Base-by-base conservation (phyloP, 2,113 vertebrate genomes). In the Isurus oxyrinchus region DNA sequence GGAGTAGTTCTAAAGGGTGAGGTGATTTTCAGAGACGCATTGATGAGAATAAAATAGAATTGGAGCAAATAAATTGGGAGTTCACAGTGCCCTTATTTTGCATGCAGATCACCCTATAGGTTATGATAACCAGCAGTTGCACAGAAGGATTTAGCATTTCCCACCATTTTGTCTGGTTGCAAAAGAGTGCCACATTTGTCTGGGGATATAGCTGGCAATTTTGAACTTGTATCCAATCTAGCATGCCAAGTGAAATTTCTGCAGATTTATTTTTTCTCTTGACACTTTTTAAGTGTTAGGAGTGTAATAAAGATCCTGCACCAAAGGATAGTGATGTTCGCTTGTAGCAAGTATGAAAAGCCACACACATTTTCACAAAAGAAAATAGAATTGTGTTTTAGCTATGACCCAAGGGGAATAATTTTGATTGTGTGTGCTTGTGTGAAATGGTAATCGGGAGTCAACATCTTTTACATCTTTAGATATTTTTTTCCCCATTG, bases 1-100 rank as follows among this genome's bases (percentile, higher is more conserved):
- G n/a, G 63, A 44, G 16, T 44, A 21, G 91, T 44, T 44, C 35
- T n/a, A 67, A 94, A 94, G 23, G 88, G 55, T 91, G 16, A 16
- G 88, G 88, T 27, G 13, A 59, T 91, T 91, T 91, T 91, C 35
- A 35, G 88, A 91, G 88, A 59, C 19, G 55, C 23, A 6, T 40
- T 95, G 90, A 94, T 63, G 90, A 94, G 16, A 94, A 94, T 16
- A 31, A 57, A 40, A 63, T 63, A 95, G 93, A 44, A 94, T 67
- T 95, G 8, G 63, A 69, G 63, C 93, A 95, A 69, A 67, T 95
- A 94, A 94, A 44, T 13, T 8, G 14, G 6, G 7, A 94, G 93
- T 94, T n/a, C 61, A 44, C 93, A 23, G n/a, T 67, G 49, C 49
- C 11, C 23, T 88, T 88, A 23, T 55, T 88, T 79, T 79, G n/a